Base-by-base conservation (phyloP, 2,888 invertebrate genomes). In the Apoda limacodes region DNA sequence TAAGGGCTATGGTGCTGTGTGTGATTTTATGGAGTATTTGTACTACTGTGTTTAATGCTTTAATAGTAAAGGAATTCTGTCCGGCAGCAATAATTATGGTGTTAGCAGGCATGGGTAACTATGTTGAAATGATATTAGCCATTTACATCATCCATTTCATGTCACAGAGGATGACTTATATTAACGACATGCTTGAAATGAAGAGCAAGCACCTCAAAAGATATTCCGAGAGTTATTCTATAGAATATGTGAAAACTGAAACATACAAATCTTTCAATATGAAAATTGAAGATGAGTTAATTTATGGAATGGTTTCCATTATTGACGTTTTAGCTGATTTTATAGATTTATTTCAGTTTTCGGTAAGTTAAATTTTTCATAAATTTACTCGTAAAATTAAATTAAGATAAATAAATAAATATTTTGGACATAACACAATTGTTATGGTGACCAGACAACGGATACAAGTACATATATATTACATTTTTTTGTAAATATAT, bases 241-340 rank as follows among this genome's bases (percentile, higher is more conserved):
- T n/a, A n/a, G n/a, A n/a, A n/a, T n/a, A n/a, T n/a, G n/a, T n/a
- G n/a, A n/a, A n/a, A n/a, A n/a, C n/a, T n/a, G n/a, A n/a, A n/a
- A n/a, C n/a, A n/a, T n/a, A n/a, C n/a, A n/a, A n/a, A n/a, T n/a
- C n/a, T n/a, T n/a, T n/a, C n/a, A n/a, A n/a, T n/a, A n/a, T n/a
- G n/a, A n/a, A n/a, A n/a, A n/a, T n/a, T n/a, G n/a, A n/a, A n/a
- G n/a, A n/a, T n/a, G n/a, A n/a, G n/a, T n/a, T n/a, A n/a, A n/a
- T n/a, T n/a, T n/a, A 25, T 22, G 55, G 55, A 9, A 42, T 58
- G 30, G 45, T 49, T 37, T 42, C 44, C 25, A 45, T 65, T 39
- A 43, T 67, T 30, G 55, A 60, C 13, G 42, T 52, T 3, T 44
- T 61, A 13, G 34, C 46, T n/a, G 60, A 63, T 34, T 50, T 61